These are phyloP conservation scores for Todus mexicanus DNA, from an alignment of 2,797 vertebrate species.

Conservation along the genomic window DNA sequence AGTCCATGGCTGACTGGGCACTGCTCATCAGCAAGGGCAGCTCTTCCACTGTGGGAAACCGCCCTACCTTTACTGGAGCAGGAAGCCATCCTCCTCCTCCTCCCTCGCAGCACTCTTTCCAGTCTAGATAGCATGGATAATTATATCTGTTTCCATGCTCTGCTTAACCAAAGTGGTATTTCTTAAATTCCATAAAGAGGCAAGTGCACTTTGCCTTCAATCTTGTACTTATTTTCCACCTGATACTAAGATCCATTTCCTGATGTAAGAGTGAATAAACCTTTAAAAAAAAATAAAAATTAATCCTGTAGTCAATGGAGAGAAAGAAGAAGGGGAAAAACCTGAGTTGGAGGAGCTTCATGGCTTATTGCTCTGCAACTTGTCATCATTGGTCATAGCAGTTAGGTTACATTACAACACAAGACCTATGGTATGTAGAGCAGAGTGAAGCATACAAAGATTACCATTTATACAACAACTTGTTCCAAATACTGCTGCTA, in stretches of 20 bases:
- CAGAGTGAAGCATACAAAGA: not conserved
- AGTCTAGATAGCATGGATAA: conserved; percentile 50
- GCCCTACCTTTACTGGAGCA: not conserved
- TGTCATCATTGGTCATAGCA: not conserved
- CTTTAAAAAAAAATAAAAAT: not conserved
- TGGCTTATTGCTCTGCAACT: not conserved
- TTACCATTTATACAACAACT: not conserved
- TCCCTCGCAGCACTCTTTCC: conserved; percentile 11
- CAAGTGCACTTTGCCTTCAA: not conserved
- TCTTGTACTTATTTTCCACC: not conserved
- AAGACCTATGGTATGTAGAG: not conserved
- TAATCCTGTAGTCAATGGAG: not conserved
- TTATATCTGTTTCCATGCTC: conserved; percentile 28
- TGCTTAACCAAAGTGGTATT: conserved; percentile 11
- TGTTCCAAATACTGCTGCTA: conserved; percentile 11
- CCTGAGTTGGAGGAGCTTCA: not conserved
- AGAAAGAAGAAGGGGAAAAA: not conserved
- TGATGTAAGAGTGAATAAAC: not conserved
- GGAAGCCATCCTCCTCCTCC: conserved; percentile 10
- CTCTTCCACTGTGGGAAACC: not conserved
- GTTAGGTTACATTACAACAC: not conserved
- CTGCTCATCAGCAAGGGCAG: not conserved
- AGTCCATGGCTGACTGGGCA: not conserved
- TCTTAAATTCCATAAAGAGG: conserved; percentile 37
- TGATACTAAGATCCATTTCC: conserved; percentile 5